Percentiles rank a stretch among this genome's conserved stretches.
Evolutionary conservation across 2,888 invertebrate genomes (phyloP).

Genomic region (Coelopa pilipes): DNA sequence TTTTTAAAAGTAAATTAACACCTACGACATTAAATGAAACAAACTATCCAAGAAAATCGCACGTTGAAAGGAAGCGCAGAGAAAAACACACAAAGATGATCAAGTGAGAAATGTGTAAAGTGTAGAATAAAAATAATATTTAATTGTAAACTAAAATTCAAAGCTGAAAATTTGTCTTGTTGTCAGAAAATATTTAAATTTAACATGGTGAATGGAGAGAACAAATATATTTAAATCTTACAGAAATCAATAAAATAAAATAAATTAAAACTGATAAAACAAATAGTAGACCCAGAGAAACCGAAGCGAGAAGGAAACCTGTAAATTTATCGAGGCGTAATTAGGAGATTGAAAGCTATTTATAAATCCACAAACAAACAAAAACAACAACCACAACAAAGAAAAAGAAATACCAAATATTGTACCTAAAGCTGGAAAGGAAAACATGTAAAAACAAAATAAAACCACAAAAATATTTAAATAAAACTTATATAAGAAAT

Average conservation of each 20-base stretch:
- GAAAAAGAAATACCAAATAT: conserved; percentile 6
- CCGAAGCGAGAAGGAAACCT: not conserved
- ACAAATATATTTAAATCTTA: conserved; percentile 8
- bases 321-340: conserved; percentile 12
- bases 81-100: no score
- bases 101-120: not conserved
- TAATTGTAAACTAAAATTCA: conserved; percentile 24
- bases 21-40: not conserved
- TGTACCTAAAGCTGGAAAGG: conserved; percentile 6
- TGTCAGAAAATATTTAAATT: conserved; percentile 3
- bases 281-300: not conserved
- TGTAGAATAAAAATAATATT: no score
- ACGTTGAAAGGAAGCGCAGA: no score
- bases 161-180: not conserved
- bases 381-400: not conserved
- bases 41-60: not conserved
- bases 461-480: conserved; percentile 8
- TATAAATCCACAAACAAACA: conserved; percentile 8
- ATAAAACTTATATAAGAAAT: conserved; percentile 21
- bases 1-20: conserved; percentile 37
- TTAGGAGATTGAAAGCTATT: conserved; percentile 7
- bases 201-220: not conserved
- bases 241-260: not conserved
- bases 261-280: no score
- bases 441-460: conserved; percentile 7